A percentile compares a stretch with the other conserved stretches of the same genome.
phyloP scores from a whole-genome alignment of 2,888 invertebrate genomes.

The Gari tellinella region DNA sequence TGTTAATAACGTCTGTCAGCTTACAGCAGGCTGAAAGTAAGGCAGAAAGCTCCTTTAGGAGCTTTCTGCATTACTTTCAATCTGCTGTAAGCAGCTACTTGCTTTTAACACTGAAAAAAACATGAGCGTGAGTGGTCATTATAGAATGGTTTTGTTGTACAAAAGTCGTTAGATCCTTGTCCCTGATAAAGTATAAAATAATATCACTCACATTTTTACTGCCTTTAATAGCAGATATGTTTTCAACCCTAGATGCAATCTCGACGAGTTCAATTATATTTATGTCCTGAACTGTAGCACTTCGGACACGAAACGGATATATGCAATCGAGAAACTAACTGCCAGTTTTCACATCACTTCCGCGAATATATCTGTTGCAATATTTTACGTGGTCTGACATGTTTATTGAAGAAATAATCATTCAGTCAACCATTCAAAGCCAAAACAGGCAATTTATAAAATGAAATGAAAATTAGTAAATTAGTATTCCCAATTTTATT shows the following conservation, averaged over 20 bases:
- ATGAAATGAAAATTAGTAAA: constrained; percentile 58
- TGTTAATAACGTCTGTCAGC: too few species aligned
- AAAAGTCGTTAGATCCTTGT: too few species aligned
- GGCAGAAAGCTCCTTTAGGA: too few species aligned
- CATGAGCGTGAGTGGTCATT: too few species aligned
- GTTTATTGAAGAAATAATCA: constrained; percentile 54
- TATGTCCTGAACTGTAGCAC: background rate
- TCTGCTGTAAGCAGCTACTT: too few species aligned
- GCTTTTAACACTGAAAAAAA: too few species aligned
- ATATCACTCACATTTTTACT: constrained; percentile 1
- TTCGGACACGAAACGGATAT: constrained; percentile 33
- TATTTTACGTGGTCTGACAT: constrained; percentile 47
- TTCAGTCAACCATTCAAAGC: constrained; percentile 47
- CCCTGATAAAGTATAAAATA: background rate
- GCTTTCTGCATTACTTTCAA: too few species aligned
- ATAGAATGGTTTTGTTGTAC: too few species aligned
- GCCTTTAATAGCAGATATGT: background rate
- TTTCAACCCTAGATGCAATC: constrained; percentile 11
- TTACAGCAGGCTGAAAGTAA: too few species aligned
- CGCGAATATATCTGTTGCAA: constrained; percentile 47
- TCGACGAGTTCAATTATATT: constrained; percentile 7
- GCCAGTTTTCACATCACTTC: constrained; percentile 33
- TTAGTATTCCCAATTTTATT: constrained; percentile 46
- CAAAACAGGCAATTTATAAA: constrained; percentile 54
- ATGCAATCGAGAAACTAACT: constrained; percentile 35